phyloP scores from a whole-genome alignment of 2,888 invertebrate genomes.

The Rhagonycha lutea region DNA sequence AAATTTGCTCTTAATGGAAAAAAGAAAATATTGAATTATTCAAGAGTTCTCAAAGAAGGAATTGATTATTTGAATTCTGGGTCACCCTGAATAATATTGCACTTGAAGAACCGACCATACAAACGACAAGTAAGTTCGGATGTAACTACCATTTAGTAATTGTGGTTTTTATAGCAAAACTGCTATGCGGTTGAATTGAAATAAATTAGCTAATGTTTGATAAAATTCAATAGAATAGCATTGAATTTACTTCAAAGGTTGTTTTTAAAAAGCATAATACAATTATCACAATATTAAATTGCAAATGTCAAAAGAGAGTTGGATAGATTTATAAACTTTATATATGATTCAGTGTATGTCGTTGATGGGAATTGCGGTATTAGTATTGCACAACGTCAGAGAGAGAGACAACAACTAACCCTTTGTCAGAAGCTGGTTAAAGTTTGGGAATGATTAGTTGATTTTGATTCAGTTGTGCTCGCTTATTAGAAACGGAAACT shows the following conservation, averaged over 20 bases:
- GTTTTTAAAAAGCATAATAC: background rate
- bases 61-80: background rate
- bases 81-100: background rate
- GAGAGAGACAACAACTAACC: conserved; percentile 13
- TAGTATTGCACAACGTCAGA: conserved; percentile 15
- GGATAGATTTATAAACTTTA: conserved; percentile 1
- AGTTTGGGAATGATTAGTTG: conserved; percentile 21
- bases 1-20: background rate
- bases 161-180: background rate
- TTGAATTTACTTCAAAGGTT: background rate
- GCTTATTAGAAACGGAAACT: conserved; percentile 9
- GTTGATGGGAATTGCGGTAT: conserved; percentile 20
- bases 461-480: conserved; percentile 16
- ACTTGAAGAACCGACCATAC: background rate
- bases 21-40: background rate
- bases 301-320: background rate
- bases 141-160: background rate
- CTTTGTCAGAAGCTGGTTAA: conserved; percentile 20
- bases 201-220: background rate
- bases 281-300: background rate
- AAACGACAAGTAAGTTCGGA: background rate
- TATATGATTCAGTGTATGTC: conserved; percentile 22
- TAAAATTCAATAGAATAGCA: background rate
- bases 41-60: background rate
- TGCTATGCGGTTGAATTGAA: background rate